These are phyloP conservation scores for Camarhynchus parvulus DNA, from an alignment of 2,113 vertebrate species.

Conservation along the genomic window DNA sequence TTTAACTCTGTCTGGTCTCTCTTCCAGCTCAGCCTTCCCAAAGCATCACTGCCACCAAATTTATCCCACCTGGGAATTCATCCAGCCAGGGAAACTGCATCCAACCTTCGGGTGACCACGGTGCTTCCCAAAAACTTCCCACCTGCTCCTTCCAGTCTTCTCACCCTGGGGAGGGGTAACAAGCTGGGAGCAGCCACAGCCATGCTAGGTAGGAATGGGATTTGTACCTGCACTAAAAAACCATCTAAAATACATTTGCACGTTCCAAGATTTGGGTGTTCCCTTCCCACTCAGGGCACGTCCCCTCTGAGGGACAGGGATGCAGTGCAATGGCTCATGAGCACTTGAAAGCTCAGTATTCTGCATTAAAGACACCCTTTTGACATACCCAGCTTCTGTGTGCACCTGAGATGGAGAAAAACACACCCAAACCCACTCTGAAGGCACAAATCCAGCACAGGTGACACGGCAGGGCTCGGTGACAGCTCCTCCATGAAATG, in stretches of 20 bases:
- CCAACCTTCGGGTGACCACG: not conserved
- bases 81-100: not conserved
- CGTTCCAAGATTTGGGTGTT: accelerated
- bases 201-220: accelerated
- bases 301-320: too few relatives aligned
- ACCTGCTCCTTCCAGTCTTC: not conserved
- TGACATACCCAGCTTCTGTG: not conserved
- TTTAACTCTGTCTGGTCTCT: accelerated
- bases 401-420: not conserved
- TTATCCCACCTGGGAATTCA: not conserved
- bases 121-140: not conserved
- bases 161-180: not conserved
- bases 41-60: not conserved
- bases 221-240: not conserved
- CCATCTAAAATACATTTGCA: accelerated
- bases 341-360: not conserved
- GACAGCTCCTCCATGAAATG: not conserved
- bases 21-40: not conserved
- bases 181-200: not conserved
- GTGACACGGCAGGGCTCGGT: accelerated
- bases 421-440: not conserved
- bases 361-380: not conserved
- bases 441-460: not conserved
- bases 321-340: not conserved
- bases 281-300: not conserved